Evolutionary conservation across 2,888 invertebrate species (phyloP).

Genomic region (Plagodis pulveraria): DNA sequence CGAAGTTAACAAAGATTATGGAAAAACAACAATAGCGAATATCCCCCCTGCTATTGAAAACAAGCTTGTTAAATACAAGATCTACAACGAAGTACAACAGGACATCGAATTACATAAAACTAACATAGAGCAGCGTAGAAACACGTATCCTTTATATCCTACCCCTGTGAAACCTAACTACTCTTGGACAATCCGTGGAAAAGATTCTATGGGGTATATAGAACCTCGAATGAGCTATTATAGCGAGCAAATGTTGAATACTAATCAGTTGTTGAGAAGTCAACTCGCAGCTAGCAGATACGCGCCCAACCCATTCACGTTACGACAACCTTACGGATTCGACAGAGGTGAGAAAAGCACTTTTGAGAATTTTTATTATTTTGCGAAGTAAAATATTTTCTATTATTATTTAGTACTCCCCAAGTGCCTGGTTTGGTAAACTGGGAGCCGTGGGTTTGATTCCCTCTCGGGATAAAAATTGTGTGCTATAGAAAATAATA

Average conservation of each 20-base stretch:
- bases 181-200: slow-evolving; percentile 64
- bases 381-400: background rate
- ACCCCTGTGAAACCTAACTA: slow-evolving; percentile 65
- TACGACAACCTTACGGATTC: slow-evolving; percentile 68
- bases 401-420: background rate
- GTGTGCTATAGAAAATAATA: too few relatives aligned
- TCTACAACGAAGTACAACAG: slow-evolving; percentile 53
- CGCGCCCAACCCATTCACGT: slow-evolving; percentile 57
- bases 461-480: too few relatives aligned
- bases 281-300: slow-evolving; percentile 69
- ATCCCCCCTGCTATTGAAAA: slow-evolving; percentile 25
- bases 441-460: background rate
- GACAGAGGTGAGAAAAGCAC: slow-evolving; percentile 67
- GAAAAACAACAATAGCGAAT: slow-evolving; percentile 4
- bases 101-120: slow-evolving; percentile 56
- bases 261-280: slow-evolving; percentile 64
- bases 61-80: slow-evolving; percentile 48
- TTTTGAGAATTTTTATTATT: background rate
- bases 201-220: slow-evolving; percentile 49
- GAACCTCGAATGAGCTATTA: slow-evolving; percentile 63
- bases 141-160: slow-evolving; percentile 71
- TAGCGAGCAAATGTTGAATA: slow-evolving; percentile 66
- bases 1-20: slow-evolving; percentile 17
- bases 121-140: slow-evolving; percentile 62
- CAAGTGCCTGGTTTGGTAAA: too few relatives aligned